Base-by-base conservation (phyloP, 1,140 invertebrate genomes). In the Holcopasites calliopsidis region DNA sequence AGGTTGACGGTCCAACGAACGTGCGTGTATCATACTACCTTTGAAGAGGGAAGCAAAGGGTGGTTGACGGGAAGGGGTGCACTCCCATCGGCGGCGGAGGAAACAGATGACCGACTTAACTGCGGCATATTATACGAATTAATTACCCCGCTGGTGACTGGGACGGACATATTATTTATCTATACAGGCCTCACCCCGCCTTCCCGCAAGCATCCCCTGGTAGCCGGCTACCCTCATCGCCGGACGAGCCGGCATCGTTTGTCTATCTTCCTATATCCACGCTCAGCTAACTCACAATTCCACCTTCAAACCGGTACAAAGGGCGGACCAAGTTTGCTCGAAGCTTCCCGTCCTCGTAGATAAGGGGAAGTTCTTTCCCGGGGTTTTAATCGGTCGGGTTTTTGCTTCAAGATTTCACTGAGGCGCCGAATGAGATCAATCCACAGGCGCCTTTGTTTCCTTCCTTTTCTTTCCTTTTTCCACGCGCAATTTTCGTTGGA, bases 121-220 rank as follows among this genome's bases (percentile, higher is more conserved):
- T 90, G 79, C 85, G 88, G 89, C 87, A 91, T 91, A 91, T 91
- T 91, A 91, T 90, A 88, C 90, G 87, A 90, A 91, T 91, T 92
- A 91, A 91, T 91, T 91, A 91, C 85, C 86, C 82, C 85, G 54
- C 77, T 65, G 77, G 75, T 84, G 69, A 80, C 85, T 89, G 85
- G 87, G 85, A 90, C 86, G 85, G 86, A 87, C 88, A 88, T 91
- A 91, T 91, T 90, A 91, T 91, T 90, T 89, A 91, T 90, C 88
- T 80, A 64, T 52, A 35, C 60, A 44, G 69, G 60, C 40, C 57
- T 70, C 74, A 49, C 58, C 50, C 60, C 64, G 26, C 49, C 52
- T 66, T 13, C 47, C 26, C 60, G 65, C 73, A 85, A 85, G 74
- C 80, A 84, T 71, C 76, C 80, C 80, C 60, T 33, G 62, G 77